Evolutionary conservation across 1,140 invertebrate species (phyloP), one percentile per base, ranked within the genome.

Genomic region (Drosophila nannoptera): DNA sequence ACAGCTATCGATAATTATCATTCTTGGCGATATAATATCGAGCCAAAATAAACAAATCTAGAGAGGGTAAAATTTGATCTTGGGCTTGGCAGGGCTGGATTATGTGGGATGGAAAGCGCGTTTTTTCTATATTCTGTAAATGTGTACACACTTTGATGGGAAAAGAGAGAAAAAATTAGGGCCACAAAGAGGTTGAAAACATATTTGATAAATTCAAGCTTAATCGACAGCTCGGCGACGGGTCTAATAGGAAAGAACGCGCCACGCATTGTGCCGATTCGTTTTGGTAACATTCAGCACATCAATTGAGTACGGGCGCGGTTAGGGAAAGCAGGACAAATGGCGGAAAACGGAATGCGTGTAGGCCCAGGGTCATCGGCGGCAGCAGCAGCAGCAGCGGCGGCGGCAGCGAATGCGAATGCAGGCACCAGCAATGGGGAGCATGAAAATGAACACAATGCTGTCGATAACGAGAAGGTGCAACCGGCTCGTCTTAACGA

Each of bases 321-420:
- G 63, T 55, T 45, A 54, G 31, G 50, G 49, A 64, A 76, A 78
- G 65, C 73, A 80, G 73, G 66, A 86, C 73, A 87, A 86, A 88
- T 88, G 87, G 83, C 87, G 82, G 87, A 88, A 84, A 88, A 88
- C 72, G 87, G 87, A 54, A 81, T 88, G 77, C 87, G 87, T 76
- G 74, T 75, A 62, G 77, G 67, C 74, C 77, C 81, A 86, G 80
- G 81, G 81, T 73, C 81, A 80, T 73, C 78, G 46, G 65, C 74
- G 60, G 72, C 60, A 62, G 63, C 61, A 67, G 65, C 74, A 55
- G 72, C 60, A 62, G 63, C 61, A 67, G 59, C 49, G 35, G 65
- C 67, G 22, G 53, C 58, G 35, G 58, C 59, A 14, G 36, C 67
- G 48, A 62, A 42, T 69, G 42, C 50, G 12, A 59, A 40, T 64